Percentiles rank a stretch among this genome's conserved stretches.
These are phyloP conservation scores for Molossus molossus DNA, from an alignment of 2,797 vertebrate genomes.

Conservation along the genomic window DNA sequence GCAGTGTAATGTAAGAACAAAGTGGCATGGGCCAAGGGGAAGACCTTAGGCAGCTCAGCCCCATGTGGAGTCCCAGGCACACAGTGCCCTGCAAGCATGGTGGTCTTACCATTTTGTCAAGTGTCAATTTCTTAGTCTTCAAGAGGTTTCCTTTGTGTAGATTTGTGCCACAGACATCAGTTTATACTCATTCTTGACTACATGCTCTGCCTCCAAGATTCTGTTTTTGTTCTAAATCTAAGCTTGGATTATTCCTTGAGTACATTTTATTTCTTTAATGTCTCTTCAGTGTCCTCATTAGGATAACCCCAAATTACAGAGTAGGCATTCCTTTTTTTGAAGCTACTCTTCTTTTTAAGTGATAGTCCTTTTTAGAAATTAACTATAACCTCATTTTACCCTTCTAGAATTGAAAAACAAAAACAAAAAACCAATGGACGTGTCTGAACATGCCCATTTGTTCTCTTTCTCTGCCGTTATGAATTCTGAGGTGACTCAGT, in stretches of 20 bases:
- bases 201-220: neutral
- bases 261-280: conserved; percentile 52
- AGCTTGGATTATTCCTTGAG: conserved; percentile 21
- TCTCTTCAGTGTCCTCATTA: conserved; percentile 71
- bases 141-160: neutral
- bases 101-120: conserved; percentile 51
- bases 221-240: conserved; percentile 67
- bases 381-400: conserved; percentile 62
- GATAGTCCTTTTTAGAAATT: conserved; percentile 63
- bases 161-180: neutral
- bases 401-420: conserved; percentile 47
- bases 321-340: conserved; percentile 64
- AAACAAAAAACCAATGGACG: neutral
- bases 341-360: conserved; percentile 71
- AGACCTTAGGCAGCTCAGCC: neutral
- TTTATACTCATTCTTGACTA: neutral
- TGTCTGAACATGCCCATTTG: conserved; percentile 68
- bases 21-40: neutral
- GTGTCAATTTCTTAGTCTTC: neutral
- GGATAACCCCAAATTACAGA: conserved; percentile 79
- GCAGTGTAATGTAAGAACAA: neutral
- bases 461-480: conserved; percentile 58
- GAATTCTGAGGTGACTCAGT: conserved; percentile 75
- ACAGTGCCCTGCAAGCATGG: neutral
- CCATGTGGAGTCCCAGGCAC: neutral